phyloP scores from a whole-genome alignment of 1,140 invertebrate genomes.

The Ephestia elutella region DNA sequence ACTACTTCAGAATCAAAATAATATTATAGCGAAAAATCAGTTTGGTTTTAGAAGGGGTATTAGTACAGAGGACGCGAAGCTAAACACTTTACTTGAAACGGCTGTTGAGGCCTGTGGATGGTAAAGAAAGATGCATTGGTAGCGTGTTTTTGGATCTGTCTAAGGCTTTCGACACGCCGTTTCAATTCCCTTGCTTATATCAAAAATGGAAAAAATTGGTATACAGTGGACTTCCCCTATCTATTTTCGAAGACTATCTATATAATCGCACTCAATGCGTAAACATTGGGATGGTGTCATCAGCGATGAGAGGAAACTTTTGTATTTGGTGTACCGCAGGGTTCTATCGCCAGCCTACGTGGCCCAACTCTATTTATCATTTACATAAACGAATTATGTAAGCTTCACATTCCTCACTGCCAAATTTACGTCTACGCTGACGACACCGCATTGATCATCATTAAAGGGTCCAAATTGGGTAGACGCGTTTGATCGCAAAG shows the following conservation, averaged over 20 bases:
- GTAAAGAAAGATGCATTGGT: neutral
- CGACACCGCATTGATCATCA: neutral
- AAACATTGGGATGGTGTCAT: neutral
- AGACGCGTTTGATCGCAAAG: neutral
- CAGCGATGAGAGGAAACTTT: neutral
- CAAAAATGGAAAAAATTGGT: neutral
- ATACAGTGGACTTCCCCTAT: neutral
- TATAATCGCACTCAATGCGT: neutral
- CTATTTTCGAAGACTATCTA: neutral
- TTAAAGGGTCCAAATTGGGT: neutral
- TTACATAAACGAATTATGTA: neutral
- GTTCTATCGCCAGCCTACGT: neutral
- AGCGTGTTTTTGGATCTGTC: neutral
- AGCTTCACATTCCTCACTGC: neutral
- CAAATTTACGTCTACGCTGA: neutral
- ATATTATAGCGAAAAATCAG: constrained; percentile 4
- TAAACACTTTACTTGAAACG: neutral
- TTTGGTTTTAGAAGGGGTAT: constrained; percentile 9
- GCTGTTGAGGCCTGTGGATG: neutral
- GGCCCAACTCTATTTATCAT: neutral
- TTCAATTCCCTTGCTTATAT: neutral
- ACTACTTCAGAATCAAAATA: constrained; percentile 13
- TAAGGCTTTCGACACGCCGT: neutral
- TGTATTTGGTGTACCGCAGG: neutral
- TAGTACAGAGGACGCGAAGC: neutral